phyloP scores from a whole-genome alignment of 2,797 vertebrate species.

The Ctenosaura bakeri region DNA sequence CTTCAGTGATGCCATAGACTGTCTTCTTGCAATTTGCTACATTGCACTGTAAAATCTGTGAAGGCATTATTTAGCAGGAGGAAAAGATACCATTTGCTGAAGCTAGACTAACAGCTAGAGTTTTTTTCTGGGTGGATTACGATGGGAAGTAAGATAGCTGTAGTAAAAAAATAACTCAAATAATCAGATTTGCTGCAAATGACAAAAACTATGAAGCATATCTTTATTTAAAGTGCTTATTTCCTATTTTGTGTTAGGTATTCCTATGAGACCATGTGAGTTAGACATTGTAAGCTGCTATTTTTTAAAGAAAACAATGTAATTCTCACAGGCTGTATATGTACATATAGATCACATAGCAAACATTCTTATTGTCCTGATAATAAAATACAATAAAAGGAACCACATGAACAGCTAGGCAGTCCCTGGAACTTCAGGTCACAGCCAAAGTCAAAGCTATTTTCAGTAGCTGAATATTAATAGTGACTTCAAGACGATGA shows the following conservation, averaged over 20 bases:
- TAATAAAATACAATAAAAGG: constrained; percentile 7
- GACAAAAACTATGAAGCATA: constrained; percentile 14
- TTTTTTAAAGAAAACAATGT: too few relatives aligned
- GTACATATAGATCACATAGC: not conserved
- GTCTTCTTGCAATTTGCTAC: not conserved
- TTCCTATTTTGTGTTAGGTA: not conserved
- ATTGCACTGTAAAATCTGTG: not conserved
- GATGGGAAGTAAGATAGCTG: not conserved
- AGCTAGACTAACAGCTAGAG: not conserved
- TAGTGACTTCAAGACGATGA: constrained; percentile 47
- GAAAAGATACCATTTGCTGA: not conserved
- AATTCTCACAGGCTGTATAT: not conserved
- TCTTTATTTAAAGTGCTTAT: not conserved
- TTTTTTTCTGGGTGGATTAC: constrained; percentile 8
- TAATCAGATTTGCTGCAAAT: not conserved
- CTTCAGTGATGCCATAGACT: not conserved
- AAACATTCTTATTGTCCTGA: constrained; percentile 18
- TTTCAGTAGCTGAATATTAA: constrained; percentile 50
- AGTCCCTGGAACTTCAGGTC: constrained; percentile 31
- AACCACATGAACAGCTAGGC: not conserved
- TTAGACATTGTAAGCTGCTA: not conserved
- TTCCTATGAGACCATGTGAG: not conserved
- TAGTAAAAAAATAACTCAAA: not conserved
- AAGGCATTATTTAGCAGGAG: not conserved
- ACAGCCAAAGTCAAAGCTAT: constrained; percentile 53